Percentiles rank a stretch among this genome's conserved stretches.
These are phyloP conservation scores for Grapholita molesta DNA, from an alignment of 1,140 invertebrate genomes.

Conservation along the genomic window DNA sequence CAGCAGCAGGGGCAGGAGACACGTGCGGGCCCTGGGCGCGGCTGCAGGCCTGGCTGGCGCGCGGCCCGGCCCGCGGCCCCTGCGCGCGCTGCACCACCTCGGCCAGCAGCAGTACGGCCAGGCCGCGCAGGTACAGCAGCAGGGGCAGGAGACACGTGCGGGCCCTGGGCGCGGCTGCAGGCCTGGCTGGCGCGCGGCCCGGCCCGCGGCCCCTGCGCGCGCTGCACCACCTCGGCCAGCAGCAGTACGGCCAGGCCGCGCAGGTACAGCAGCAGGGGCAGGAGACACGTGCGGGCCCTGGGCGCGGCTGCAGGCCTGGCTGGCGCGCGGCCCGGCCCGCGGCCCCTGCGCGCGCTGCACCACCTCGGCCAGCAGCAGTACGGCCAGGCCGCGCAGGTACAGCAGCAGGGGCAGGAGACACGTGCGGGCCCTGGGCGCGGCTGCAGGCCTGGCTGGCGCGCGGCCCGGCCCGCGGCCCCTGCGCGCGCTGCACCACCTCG, in stretches of 20 bases:
- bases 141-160: slow-evolving; percentile 20
- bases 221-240: slow-evolving; percentile 26
- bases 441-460: too few relatives aligned
- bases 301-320: too few relatives aligned
- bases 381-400: too few relatives aligned
- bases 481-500: too few relatives aligned
- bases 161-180: slow-evolving; percentile 18
- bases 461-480: too few relatives aligned
- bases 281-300: too few relatives aligned
- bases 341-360: too few relatives aligned
- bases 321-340: too few relatives aligned
- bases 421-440: too few relatives aligned
- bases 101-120: not conserved
- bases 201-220: slow-evolving; percentile 26
- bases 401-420: too few relatives aligned
- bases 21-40: slow-evolving; percentile 20
- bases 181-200: slow-evolving; percentile 33
- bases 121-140: not conserved
- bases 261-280: too few relatives aligned
- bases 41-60: slow-evolving; percentile 34
- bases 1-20: not conserved
- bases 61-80: slow-evolving; percentile 21
- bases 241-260: not conserved
- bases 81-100: slow-evolving; percentile 32
- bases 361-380: too few relatives aligned